Evolutionary conservation across 2,797 vertebrate species (phyloP).

Genomic region (Sebastiscus albofasciatus): DNA sequence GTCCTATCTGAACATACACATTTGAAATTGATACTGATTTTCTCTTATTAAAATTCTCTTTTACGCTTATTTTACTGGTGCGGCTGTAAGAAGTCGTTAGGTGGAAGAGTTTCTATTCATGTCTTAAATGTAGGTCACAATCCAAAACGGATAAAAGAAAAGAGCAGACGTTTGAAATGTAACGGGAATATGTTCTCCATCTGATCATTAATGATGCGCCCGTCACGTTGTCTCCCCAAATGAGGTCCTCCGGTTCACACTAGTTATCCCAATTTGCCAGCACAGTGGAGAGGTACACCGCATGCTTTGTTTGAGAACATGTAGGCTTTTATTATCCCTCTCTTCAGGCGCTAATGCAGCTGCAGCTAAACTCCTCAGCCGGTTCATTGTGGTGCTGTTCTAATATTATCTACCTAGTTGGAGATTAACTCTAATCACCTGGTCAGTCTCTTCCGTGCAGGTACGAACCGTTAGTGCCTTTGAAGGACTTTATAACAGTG

Average conservation of each 20-base stretch:
- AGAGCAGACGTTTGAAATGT: not conserved
- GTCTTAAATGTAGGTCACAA: not conserved
- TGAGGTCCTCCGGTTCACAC: not conserved
- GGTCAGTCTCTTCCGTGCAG: constrained; percentile 36
- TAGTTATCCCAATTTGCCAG: not conserved
- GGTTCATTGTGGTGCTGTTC: constrained; percentile 56
- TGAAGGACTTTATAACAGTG: not conserved
- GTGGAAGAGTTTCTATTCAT: not conserved
- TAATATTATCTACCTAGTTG: constrained; percentile 75
- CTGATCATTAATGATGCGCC: not conserved
- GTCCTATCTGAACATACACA: not conserved
- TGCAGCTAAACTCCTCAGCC: constrained; percentile 47
- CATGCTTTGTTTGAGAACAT: not conserved
- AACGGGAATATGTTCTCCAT: not conserved
- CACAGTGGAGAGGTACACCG: not conserved
- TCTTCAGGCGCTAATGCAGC: constrained; percentile 33
- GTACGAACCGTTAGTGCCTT: not conserved
- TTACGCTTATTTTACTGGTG: not conserved
- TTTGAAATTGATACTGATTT: not conserved
- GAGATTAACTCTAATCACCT: constrained; percentile 78
- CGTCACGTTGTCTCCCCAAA: not conserved
- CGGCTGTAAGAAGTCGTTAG: not conserved
- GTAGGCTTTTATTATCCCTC: constrained; percentile 19
- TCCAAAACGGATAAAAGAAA: not conserved
- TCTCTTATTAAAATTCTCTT: not conserved